These are phyloP conservation scores for Lathronympha strigana DNA, from an alignment of 2,888 invertebrate genomes.

Conservation along the genomic window DNA sequence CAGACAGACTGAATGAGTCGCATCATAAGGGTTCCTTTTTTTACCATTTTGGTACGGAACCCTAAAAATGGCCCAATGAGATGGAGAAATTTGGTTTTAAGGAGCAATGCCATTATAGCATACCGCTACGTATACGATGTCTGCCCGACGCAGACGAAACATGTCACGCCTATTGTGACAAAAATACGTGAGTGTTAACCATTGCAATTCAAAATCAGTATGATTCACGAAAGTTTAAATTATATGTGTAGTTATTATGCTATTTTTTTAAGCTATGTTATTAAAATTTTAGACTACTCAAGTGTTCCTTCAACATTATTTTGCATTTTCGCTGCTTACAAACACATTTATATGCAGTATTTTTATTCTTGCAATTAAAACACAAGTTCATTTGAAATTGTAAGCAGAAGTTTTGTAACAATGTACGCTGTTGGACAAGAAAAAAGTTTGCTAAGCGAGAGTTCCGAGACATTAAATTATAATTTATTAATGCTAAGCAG, in stretches of 20 bases:
- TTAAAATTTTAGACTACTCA: not conserved
- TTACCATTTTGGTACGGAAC: no score
- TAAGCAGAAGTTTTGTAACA: conserved; percentile 26
- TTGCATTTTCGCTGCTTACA: conserved; percentile 13
- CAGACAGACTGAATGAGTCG: no score
- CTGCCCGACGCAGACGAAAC: no score
- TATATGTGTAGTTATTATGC: not conserved
- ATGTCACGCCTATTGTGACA: no score
- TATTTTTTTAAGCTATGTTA: not conserved
- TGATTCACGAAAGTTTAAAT: no score
- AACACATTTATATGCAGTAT: conserved; percentile 5
- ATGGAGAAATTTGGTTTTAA: no score
- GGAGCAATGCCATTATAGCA: no score
- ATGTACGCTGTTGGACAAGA: conserved; percentile 10
- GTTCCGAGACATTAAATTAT: conserved; percentile 13
- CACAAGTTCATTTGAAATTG: conserved; percentile 28
- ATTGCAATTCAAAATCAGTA: no score
- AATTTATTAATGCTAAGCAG: conserved; percentile 23
- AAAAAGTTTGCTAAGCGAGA: conserved; percentile 19
- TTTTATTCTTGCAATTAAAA: conserved; percentile 17
- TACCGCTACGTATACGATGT: no score
- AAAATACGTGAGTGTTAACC: no score
- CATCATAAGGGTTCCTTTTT: no score
- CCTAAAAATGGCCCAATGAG: no score
- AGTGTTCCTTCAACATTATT: conserved; percentile 1